Base-by-base conservation (phyloP, 2,797 vertebrate species). In the Enteromius treurensis region DNA sequence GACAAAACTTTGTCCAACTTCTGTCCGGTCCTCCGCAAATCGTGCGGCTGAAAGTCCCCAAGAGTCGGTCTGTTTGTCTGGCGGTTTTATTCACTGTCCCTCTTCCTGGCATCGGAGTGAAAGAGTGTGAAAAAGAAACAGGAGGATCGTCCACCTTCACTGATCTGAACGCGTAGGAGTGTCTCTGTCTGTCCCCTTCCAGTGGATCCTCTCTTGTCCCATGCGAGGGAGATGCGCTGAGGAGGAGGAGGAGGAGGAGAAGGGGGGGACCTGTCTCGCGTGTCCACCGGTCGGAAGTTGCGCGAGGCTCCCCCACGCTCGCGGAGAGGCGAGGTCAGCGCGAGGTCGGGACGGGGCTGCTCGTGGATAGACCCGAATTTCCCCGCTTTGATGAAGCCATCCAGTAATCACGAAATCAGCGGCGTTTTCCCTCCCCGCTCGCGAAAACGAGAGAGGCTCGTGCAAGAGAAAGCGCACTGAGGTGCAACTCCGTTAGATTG, bases 261-360 rank as follows among this genome's bases (percentile, higher is more conserved):
- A 69, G 60, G 67, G 45, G 77, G 83, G 47, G 74, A 60, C 90
- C 88, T 91, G 92, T 94, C 94, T 93, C 86, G 86, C 87, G 86
- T 91, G 91, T 88, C 91, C 76, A 90, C 82, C 83, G 91, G 88
- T 94, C 94, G 94, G 95, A 94, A 95, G 93, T 92, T 91, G 90
- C 91, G 92, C 90, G 90, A 90, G 91, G 94, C 71, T 92, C 93
- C 92, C 92, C 92, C 94, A 94, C 93, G 93, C 94, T 94, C 93
- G 92, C 93, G 83, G 91, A 93, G 92, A 95, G 93, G 89, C 94
- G 92, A 94, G 97, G 97, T 97, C 97, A 98, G 91, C 80, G 90
- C 94, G 94, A 95, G 97, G 96, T 97, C 96, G 95, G 91, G 92
- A 91, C 88, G 91, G 94, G 94, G 91, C 91, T 92, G 92, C 91